Conservation (phyloP, 2,888 invertebrate genomes). For the Andricus curvator region DNA sequence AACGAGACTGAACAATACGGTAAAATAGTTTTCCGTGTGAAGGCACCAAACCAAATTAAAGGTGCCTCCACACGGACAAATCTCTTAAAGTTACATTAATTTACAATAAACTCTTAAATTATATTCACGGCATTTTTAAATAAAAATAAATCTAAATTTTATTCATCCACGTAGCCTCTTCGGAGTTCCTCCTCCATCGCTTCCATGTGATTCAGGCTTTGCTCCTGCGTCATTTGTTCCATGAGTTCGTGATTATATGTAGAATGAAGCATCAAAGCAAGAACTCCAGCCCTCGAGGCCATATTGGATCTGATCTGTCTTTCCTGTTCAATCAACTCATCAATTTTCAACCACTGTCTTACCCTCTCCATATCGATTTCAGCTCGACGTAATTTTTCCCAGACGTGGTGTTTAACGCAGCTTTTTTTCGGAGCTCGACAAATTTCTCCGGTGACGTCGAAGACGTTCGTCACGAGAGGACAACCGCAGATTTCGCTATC, state of each 20-base stretch:
- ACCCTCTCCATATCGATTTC: slow-evolving; percentile 97
- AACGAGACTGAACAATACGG: too few species aligned
- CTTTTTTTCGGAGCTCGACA: slow-evolving; percentile 93
- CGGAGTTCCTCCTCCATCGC: slow-evolving; percentile 79
- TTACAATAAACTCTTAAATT: neutral
- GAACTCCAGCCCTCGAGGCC: slow-evolving; percentile 91
- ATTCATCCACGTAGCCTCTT: slow-evolving; percentile 51
- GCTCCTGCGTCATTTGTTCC: slow-evolving; percentile 84
- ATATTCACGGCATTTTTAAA: too few species aligned
- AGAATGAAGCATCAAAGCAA: slow-evolving; percentile 97
- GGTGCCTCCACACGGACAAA: too few species aligned
- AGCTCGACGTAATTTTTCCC: slow-evolving; percentile 96
- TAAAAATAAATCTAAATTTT: neutral
- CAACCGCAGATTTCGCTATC: slow-evolving; percentile 96
- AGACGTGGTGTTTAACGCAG: slow-evolving; percentile 94
- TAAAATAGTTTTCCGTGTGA: too few species aligned
- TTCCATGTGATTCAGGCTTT: slow-evolving; percentile 79
- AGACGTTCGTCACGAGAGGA: slow-evolving; percentile 91
- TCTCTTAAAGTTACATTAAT: neutral
- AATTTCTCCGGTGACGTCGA: slow-evolving; percentile 91
- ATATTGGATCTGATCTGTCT: slow-evolving; percentile 88
- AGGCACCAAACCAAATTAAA: too few species aligned
- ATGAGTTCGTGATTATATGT: slow-evolving; percentile 96
- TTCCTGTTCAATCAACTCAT: slow-evolving; percentile 96
- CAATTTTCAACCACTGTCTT: slow-evolving; percentile 94